Conservation (phyloP, 2,113 vertebrate species). For the Okapia johnstoni region DNA sequence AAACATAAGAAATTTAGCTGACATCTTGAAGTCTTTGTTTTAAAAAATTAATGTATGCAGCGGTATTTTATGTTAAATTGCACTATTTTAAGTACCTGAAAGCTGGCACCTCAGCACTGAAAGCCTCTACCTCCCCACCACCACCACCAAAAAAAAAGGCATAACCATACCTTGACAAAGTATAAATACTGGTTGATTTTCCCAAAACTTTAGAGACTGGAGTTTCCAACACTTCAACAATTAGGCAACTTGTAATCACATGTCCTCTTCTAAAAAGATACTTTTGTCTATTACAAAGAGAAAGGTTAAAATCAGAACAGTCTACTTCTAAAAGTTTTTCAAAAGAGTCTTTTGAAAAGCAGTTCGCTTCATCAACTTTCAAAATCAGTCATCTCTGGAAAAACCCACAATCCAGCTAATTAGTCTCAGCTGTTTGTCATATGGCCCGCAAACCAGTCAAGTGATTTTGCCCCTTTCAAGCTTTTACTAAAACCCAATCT, state of each 20-base stretch:
- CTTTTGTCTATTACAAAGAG: conserved; percentile 45
- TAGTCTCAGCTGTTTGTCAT: conserved; percentile 90
- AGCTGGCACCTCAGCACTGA: neutral
- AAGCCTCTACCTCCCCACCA: neutral
- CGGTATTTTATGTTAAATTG: neutral
- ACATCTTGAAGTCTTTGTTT: neutral
- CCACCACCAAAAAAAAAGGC: neutral
- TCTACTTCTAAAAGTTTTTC: neutral
- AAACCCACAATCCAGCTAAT: conserved; percentile 78
- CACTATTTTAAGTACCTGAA: neutral
- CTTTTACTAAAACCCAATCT: neutral
- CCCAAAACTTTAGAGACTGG: neutral
- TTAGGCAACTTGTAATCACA: conserved; percentile 52
- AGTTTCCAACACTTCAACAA: neutral
- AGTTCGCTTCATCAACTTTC: neutral
- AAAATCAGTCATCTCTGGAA: conserved; percentile 49
- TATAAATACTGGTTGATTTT: neutral
- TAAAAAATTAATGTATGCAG: neutral
- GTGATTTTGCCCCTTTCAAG: conserved; percentile 70
- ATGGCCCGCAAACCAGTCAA: conserved; percentile 81
- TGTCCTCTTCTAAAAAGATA: conserved; percentile 54
- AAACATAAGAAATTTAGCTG: neutral
- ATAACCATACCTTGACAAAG: conserved; percentile 43
- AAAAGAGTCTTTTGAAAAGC: conserved; percentile 30
- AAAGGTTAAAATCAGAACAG: conserved; percentile 45